These are phyloP conservation scores for Gadopsis marmoratus DNA, from an alignment of 2,797 vertebrate species.

Conservation along the genomic window DNA sequence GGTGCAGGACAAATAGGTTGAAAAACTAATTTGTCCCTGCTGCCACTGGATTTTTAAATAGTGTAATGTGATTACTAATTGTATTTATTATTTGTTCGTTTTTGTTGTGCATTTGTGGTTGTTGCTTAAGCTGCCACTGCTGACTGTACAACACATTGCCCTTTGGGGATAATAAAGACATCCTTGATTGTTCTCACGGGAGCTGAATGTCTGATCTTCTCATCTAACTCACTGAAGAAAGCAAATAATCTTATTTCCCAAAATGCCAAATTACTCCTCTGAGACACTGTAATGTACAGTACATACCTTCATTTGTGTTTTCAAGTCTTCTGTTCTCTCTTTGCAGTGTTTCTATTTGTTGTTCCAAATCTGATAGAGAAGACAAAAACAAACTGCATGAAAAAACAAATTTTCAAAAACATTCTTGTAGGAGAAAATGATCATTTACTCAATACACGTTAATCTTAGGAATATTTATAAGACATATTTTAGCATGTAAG, in stretches of 20 bases:
- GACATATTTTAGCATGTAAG: background rate
- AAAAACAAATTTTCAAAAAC: background rate
- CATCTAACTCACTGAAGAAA: background rate
- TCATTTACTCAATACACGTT: background rate
- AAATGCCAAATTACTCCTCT: background rate
- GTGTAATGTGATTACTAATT: too few relatives aligned
- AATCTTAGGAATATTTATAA: background rate
- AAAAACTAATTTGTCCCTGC: too few relatives aligned
- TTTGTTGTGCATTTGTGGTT: too few relatives aligned
- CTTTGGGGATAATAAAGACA: too few relatives aligned
- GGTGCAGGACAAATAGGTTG: too few relatives aligned
- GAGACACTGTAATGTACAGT: background rate
- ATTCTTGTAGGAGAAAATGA: background rate
- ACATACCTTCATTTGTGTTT: slow-evolving; percentile 52
- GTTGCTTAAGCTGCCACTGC: too few relatives aligned
- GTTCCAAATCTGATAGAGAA: slow-evolving; percentile 51
- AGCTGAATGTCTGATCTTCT: background rate
- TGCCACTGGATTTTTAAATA: too few relatives aligned
- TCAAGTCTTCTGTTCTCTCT: slow-evolving; percentile 40
- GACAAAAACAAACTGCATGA: background rate
- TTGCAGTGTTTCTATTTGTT: slow-evolving; percentile 40
- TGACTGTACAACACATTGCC: too few relatives aligned
- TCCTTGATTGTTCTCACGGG: too few relatives aligned
- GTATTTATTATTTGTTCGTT: too few relatives aligned
- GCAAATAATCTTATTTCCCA: background rate